Base-by-base conservation (phyloP, 2,888 invertebrate species). In the Eupsilia transversa region DNA sequence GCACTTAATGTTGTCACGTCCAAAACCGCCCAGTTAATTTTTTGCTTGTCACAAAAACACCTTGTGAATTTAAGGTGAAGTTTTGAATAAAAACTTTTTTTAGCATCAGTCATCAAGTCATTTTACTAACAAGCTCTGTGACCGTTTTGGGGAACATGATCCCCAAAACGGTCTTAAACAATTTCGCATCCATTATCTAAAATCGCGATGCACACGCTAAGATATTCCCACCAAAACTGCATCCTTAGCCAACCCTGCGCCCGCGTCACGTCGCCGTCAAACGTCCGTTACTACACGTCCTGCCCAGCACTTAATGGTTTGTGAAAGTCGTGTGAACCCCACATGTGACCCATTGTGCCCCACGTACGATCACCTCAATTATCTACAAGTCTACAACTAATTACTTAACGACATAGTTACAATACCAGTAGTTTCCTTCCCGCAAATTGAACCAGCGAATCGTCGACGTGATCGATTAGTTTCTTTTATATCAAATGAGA, bases 291-390 rank as follows among this genome's bases (percentile, higher is more conserved):
- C 88, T 87, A 90, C 90, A 91, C 92, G 92, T 94, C 94, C 94
- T 94, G 88, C 80, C 86, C 80, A 87, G 85, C 90, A 89, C 84
- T 91, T 93, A 94, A 94, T 95, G 92, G 89, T 79, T 91, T 90
- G 95, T 91, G 95, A 95, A 95, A 95, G 94, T 91, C 92, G 92
- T 94, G 95, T 91, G 94, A 95, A 95, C 92, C 87, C 88, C 85
- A 83, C 89, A 87, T 89, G 85, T 88, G 92, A 89, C 89, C 92
- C 90, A 94, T 94, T 94, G 94, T 94, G 88, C 85, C 87, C 87
- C 92, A 91, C 92, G 91, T 92, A 91, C 91, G 86, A 91, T 91
- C 88, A 84, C 89, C 83, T 90, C 92, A 92, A 93, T 94, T 93
- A 93, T 91, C 89, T 72, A 69, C 70, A 60, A 78, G 74, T 76